Evolutionary conservation across 2,888 invertebrate species (phyloP).

Genomic region (Dusona sp.): DNA sequence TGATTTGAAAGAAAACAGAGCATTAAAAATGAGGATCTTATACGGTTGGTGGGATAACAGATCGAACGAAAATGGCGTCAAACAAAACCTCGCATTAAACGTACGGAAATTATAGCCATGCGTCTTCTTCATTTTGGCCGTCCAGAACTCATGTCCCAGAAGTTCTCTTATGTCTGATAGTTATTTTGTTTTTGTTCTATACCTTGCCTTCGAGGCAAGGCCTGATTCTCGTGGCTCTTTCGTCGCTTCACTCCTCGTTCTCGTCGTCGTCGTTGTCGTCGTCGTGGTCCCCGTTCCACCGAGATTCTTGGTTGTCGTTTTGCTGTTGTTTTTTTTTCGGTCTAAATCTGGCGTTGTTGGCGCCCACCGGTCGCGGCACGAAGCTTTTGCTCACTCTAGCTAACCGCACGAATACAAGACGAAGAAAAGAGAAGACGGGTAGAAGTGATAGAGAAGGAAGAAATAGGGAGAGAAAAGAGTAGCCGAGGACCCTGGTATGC

Average conservation of each 20-base stretch:
- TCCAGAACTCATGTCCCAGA: conserved; percentile 36
- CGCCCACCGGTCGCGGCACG: conserved; percentile 72
- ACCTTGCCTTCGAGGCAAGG: conserved; percentile 50
- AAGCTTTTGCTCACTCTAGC: conserved; percentile 66
- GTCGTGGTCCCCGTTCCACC: conserved; percentile 40
- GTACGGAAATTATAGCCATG: conserved; percentile 26
- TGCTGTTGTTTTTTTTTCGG: conserved; percentile 73
- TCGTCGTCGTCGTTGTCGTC: conserved; percentile 28
- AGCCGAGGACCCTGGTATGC: conserved; percentile 50
- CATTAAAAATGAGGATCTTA: background rate
- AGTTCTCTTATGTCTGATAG: conserved; percentile 44
- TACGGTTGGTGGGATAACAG: conserved; percentile 19
- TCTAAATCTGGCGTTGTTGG: conserved; percentile 79
- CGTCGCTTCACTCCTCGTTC: conserved; percentile 24
- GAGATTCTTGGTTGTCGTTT: conserved; percentile 41
- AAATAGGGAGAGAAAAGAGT: conserved; percentile 3
- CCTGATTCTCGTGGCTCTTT: conserved; percentile 41
- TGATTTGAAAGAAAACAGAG: no score
- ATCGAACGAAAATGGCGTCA: conserved; percentile 38
- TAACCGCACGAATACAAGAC: conserved; percentile 56
- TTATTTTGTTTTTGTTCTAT: conserved; percentile 55
- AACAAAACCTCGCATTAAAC: conserved; percentile 11
- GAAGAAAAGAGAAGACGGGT: conserved; percentile 64
- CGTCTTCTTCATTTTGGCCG: conserved; percentile 47
- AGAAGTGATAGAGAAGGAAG: conserved; percentile 37